Percentiles rank a stretch among this genome's conserved stretches.
phyloP scores from a whole-genome alignment of 92 coral and sea anemone genomes.

The Paramuricea clavata region DNA sequence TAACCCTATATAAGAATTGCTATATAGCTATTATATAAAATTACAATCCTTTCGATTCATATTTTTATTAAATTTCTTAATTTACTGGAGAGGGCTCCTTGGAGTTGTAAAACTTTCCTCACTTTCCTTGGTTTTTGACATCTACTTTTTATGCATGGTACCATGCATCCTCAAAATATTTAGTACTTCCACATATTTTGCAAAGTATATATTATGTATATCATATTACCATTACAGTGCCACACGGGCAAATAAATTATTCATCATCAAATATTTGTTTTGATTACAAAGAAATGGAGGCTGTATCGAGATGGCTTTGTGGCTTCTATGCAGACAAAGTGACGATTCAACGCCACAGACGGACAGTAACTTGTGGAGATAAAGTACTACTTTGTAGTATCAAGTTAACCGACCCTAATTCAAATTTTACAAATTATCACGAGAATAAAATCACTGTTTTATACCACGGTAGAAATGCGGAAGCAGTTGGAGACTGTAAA shows the following conservation, averaged over 20 bases:
- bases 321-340: not conserved
- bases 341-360: not conserved
- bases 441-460: conserved; percentile 1
- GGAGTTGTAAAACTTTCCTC: too few species aligned
- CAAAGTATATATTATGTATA: too few species aligned
- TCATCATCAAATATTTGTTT: not conserved
- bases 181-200: too few species aligned
- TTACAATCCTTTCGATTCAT: too few species aligned
- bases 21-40: too few species aligned
- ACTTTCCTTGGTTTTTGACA: too few species aligned
- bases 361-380: not conserved
- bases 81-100: too few species aligned
- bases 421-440: not conserved
- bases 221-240: not conserved
- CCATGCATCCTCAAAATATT: too few species aligned
- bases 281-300: not conserved
- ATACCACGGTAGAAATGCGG: not conserved
- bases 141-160: too few species aligned
- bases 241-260: not conserved
- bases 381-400: not conserved
- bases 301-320: not conserved
- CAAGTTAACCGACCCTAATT: not conserved
- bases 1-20: too few species aligned
- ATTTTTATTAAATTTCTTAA: too few species aligned
- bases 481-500: not conserved